Base-by-base conservation (phyloP, 2,888 invertebrate genomes). In the Thereva unica region DNA sequence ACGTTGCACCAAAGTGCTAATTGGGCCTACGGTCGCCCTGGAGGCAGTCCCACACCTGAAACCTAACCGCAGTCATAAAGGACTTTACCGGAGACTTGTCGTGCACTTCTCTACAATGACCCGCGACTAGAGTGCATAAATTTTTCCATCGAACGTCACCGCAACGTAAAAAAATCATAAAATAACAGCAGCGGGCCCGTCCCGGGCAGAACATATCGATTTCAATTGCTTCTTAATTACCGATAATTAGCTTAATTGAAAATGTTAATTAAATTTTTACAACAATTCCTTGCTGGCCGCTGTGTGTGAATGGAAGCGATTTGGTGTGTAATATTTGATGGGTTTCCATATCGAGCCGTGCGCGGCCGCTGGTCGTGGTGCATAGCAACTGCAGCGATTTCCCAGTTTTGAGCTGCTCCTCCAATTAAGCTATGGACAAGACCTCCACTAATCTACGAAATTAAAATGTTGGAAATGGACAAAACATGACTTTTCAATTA, bases 401-500 rank as follows among this genome's bases (percentile, higher is more conserved):
- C 23, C 23, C 1, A 23, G 23, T 23, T 23, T 23, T 23, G 23
- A 23, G 23, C 23, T 23, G 23, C 23, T 23, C 23, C 23, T 23
- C 23, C 23, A 23, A 23, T 23, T 23, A 23, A 23, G 23, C 23
- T 23, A 23, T 23, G 23, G 23, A 23, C 23, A 23, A 23, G 23
- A 23, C 23, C 23, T 23, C 23, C 23, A 23, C 23, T 23, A 23
- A 23, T 23, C 23, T 23, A 23, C 23, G 23, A 61, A 61, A 61
- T 61, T 61, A 50, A 50, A 50, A 61, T 61, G 50, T 61, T 50
- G 50, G 50, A 61, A 61, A 61, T 61, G 61, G 61, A 44, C 61
- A 61, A 61, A 47, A 61, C 61, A 61, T 50, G 61, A 61, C 49
- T 61, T 61, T 50, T 61, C 61, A 61, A 61, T 61, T 61, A 61